Percentiles rank a stretch among this genome's conserved stretches.
Evolutionary conservation across 1,140 invertebrate genomes (phyloP).

Genomic region (Laupala kohalensis): DNA sequence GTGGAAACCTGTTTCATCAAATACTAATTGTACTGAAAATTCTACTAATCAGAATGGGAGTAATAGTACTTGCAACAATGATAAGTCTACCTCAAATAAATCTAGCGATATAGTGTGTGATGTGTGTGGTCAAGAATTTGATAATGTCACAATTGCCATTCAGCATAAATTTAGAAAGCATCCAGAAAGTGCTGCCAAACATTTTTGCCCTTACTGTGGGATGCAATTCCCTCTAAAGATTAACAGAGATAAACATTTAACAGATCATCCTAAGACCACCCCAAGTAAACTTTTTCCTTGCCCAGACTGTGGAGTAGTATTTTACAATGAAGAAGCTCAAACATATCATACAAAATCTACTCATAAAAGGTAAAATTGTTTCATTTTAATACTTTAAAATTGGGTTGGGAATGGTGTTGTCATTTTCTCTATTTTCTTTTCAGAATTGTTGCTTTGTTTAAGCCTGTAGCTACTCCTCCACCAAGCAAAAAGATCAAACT

Average conservation of each 20-base stretch:
- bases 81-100: not conserved
- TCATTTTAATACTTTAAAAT: not conserved
- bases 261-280: constrained; percentile 26
- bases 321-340: constrained; percentile 42
- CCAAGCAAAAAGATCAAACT: constrained; percentile 43
- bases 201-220: constrained; percentile 51
- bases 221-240: constrained; percentile 55
- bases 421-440: constrained; percentile 9
- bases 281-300: constrained; percentile 35
- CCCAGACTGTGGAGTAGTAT: constrained; percentile 40
- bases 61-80: constrained; percentile 5
- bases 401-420: no score
- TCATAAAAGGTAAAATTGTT: constrained; percentile 34
- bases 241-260: constrained; percentile 42
- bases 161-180: constrained; percentile 53
- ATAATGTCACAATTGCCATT: constrained; percentile 45
- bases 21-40: constrained; percentile 1
- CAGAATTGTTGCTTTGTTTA: constrained; percentile 35
- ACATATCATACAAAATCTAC: constrained; percentile 47
- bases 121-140: constrained; percentile 28
- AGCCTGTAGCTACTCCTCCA: constrained; percentile 37
- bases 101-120: constrained; percentile 11
- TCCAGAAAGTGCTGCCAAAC: constrained; percentile 43
- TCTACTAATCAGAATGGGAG: not conserved
- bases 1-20: constrained; percentile 14